phyloP scores from a whole-genome alignment of 2,797 vertebrate species.

The Benthosema pterotum region DNA sequence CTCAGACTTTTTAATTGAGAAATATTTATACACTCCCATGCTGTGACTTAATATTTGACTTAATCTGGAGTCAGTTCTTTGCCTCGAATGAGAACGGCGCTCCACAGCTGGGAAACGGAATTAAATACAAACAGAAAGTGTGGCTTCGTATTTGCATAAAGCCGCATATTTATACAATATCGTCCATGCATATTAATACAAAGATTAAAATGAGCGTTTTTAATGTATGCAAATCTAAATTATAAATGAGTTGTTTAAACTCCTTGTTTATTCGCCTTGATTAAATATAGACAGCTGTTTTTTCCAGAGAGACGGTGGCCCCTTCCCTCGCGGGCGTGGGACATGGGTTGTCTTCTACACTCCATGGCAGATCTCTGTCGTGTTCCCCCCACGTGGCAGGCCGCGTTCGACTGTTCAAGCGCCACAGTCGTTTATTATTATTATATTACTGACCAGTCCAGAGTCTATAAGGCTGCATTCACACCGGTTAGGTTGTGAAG shows the following conservation, averaged over 20 bases:
- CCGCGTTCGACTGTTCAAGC: not conserved
- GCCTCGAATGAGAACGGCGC: constrained; percentile 80
- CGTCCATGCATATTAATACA: constrained; percentile 85
- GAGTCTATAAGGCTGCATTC: too few species aligned
- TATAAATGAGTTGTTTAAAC: constrained; percentile 87
- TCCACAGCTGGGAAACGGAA: constrained; percentile 82
- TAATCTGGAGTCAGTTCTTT: constrained; percentile 72
- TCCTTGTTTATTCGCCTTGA: constrained; percentile 86
- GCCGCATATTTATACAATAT: constrained; percentile 87
- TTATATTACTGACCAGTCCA: too few species aligned
- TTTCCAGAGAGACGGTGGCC: constrained; percentile 57
- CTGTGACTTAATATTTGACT: constrained; percentile 80
- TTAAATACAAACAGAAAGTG: constrained; percentile 84
- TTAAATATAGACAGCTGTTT: constrained; percentile 88
- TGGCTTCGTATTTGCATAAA: constrained; percentile 83
- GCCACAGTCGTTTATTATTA: too few species aligned
- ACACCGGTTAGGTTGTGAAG: too few species aligned
- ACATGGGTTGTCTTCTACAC: constrained; percentile 41
- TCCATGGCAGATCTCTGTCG: constrained; percentile 27
- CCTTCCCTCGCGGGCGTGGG: constrained; percentile 45
- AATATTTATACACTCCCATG: constrained; percentile 79
- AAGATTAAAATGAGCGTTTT: constrained; percentile 83
- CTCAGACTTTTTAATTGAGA: constrained; percentile 79
- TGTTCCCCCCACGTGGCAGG: not conserved
- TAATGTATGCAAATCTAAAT: constrained; percentile 89